Percentiles rank a stretch among this genome's conserved stretches.
phyloP scores from a whole-genome alignment of 2,888 invertebrate genomes.

The Phortica magna region DNA sequence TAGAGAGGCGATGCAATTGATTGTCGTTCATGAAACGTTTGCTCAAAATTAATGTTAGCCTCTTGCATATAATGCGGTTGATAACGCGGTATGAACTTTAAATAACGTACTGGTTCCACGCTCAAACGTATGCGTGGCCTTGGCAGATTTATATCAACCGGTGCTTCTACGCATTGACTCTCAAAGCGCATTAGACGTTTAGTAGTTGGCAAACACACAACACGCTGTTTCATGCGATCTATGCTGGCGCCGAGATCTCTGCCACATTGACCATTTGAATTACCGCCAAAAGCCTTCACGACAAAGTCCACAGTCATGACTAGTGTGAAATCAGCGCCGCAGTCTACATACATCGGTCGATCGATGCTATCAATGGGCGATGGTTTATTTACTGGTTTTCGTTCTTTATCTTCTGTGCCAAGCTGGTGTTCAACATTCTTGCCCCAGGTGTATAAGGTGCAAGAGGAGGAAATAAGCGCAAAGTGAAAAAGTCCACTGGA shows the following conservation, averaged over 20 bases:
- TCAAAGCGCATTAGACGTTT: slow-evolving; percentile 78
- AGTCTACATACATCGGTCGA: slow-evolving; percentile 76
- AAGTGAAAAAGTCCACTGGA: slow-evolving; percentile 92
- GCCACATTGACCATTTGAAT: slow-evolving; percentile 78
- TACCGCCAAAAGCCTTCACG: slow-evolving; percentile 78
- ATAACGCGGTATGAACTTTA: slow-evolving; percentile 76
- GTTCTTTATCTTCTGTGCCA: slow-evolving; percentile 80
- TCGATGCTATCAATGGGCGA: slow-evolving; percentile 75
- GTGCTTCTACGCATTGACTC: slow-evolving; percentile 77
- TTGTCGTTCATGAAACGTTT: slow-evolving; percentile 47
- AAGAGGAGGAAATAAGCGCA: slow-evolving; percentile 84
- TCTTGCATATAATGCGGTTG: slow-evolving; percentile 73
- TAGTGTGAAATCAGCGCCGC: slow-evolving; percentile 78
- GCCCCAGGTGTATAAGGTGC: slow-evolving; percentile 90
- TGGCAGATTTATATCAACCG: slow-evolving; percentile 76
- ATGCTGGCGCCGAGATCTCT: slow-evolving; percentile 74
- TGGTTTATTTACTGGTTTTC: slow-evolving; percentile 73
- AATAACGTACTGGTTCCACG: slow-evolving; percentile 75
- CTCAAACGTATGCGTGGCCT: slow-evolving; percentile 75
- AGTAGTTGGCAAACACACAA: slow-evolving; percentile 76
- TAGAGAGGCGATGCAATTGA: slow-evolving; percentile 60
- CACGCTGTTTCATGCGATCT: slow-evolving; percentile 75
- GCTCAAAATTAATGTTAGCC: slow-evolving; percentile 70
- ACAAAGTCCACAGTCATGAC: slow-evolving; percentile 76
- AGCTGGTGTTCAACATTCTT: slow-evolving; percentile 94